Conservation (phyloP, 2,113 vertebrate genomes). For the Monopterus albus region DNA sequence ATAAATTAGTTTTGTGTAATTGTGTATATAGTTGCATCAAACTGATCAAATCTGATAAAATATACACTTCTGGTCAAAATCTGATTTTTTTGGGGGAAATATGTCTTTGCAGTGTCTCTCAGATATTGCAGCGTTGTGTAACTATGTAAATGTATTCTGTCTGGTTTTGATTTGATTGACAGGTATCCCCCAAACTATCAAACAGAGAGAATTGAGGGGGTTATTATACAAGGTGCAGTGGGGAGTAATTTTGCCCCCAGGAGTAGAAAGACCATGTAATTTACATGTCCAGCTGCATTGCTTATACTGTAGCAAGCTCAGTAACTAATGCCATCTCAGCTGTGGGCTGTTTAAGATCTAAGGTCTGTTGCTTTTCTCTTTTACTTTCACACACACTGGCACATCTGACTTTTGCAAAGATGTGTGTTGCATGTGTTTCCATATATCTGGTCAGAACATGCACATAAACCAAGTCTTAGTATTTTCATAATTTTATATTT, state of each 20-base stretch:
- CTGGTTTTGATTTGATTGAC: slow-evolving; percentile 71
- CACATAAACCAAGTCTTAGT: slow-evolving; percentile 11
- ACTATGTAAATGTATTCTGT: slow-evolving; percentile 69
- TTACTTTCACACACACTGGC: slow-evolving; percentile 19
- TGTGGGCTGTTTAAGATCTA: slow-evolving; percentile 18
- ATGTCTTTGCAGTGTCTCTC: slow-evolving; percentile 11
- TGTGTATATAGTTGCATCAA: too few relatives aligned
- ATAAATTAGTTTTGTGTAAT: too few relatives aligned
- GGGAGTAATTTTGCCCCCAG: slow-evolving; percentile 62
- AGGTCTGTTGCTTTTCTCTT: slow-evolving; percentile 41
- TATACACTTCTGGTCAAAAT: neutral
- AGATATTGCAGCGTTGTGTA: slow-evolving; percentile 45
- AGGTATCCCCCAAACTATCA: slow-evolving; percentile 57
- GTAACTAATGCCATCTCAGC: slow-evolving; percentile 27
- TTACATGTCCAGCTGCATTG: slow-evolving; percentile 59
- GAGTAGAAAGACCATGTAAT: slow-evolving; percentile 60
- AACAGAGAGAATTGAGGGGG: slow-evolving; percentile 45
- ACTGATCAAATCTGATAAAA: too few relatives aligned
- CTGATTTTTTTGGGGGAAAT: slow-evolving; percentile 11
- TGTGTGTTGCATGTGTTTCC: slow-evolving; percentile 2
- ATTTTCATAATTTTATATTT: slow-evolving; percentile 13
- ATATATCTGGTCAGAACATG: neutral
- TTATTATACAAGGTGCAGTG: slow-evolving; percentile 65
- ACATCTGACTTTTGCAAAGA: slow-evolving; percentile 4
- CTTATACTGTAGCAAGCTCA: slow-evolving; percentile 32